Evolutionary conservation across 92 coral and sea anemone species (phyloP).

Genomic region (Blastomussa wellsi): DNA sequence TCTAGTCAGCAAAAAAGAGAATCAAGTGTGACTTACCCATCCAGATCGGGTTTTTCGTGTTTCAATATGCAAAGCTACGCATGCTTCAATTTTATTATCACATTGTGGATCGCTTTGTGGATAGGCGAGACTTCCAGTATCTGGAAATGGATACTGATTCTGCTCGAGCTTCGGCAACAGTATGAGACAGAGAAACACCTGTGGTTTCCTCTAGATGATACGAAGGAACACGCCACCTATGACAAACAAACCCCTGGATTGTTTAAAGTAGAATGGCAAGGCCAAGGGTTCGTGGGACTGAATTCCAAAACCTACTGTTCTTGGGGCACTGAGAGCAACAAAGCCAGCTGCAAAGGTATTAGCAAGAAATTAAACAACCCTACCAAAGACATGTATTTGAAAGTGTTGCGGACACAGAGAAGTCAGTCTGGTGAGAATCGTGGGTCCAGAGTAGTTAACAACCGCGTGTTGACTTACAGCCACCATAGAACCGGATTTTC

Average conservation of each 20-base stretch:
- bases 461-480: neutral
- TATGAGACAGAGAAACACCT: neutral
- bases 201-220: conserved; percentile 16
- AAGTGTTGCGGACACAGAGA: neutral
- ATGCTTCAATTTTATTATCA: conserved; percentile 1
- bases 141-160: neutral
- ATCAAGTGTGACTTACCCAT: neutral
- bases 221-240: neutral
- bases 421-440: neutral
- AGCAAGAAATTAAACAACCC: neutral
- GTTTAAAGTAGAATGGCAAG: conserved; percentile 16
- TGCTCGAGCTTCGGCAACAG: neutral
- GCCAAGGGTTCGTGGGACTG: conserved; percentile 12
- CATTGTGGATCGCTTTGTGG: neutral
- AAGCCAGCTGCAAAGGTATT: conserved; percentile 10
- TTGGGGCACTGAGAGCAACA: conserved; percentile 4
- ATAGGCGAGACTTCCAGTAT: neutral
- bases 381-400: neutral
- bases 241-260: neutral
- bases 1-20: neutral
- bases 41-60: neutral
- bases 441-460: neutral
- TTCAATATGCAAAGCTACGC: neutral
- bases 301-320: conserved; percentile 8
- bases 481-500: neutral